Base-by-base conservation (phyloP, 2,797 vertebrate species). In the Naso thynnoides region DNA sequence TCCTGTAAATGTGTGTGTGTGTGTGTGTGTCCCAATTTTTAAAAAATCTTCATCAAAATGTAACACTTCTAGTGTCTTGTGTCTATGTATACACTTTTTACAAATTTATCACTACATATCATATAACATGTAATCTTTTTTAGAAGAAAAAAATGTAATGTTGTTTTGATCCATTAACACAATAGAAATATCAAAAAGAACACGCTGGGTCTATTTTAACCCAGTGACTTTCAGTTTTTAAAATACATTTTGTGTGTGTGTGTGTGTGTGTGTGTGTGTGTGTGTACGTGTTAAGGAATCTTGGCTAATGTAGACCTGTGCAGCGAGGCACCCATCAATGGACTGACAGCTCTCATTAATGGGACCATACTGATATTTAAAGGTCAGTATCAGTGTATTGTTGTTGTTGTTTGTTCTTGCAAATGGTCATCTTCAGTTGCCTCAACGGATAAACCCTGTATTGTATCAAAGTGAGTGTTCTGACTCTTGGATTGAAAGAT, bases 341-440 rank as follows among this genome's bases (percentile, higher is more conserved):
- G 94, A 68, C 89, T 98, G 79, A 96, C 96, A 0, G 93, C 95
- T 53, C 89, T 97, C 27, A 92, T 68, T 57, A 98, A 98, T 0
- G 96, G 96, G 54, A 96, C 96, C 3, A 55, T 96, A 14, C 94
- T 97, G 0, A 93, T 96, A 60, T 98, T 98, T 84, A 93, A 96
- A 96, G 97, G 97, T 97, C 73, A 86, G 86, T 38, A 0, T 45
- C 2, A 23, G 13, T 48, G 24, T 33, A n/a, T n/a, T n/a, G n/a
- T n/a, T 49, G 31, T 23, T 44, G 64, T 26, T 41, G 0, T 13
- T 23, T 16, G 52, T 57, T 23, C 0, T n/a, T 33, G 6, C 6
- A 3, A 27, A 26, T 4, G 8, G 11, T 27, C 36, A n/a, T 3
- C 0, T 11, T 26, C 0, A 13, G 27, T 16, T 16, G 4, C 10